Conservation (phyloP, 1,140 invertebrate species). For the Aethina tumida region DNA sequence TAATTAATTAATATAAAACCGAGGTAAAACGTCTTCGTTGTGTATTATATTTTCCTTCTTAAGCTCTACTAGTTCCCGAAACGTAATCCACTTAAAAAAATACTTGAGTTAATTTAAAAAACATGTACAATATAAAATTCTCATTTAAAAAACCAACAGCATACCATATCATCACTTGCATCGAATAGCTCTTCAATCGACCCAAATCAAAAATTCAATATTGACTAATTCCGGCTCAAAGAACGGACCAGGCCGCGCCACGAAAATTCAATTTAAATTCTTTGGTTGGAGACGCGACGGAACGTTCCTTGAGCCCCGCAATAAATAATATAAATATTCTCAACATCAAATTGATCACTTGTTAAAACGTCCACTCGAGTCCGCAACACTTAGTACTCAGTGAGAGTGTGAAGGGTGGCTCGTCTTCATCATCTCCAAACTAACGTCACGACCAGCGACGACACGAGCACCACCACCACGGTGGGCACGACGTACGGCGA, state of each 20-base stretch:
- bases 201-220: no score
- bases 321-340: not conserved
- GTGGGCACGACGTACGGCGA: constrained; percentile 19
- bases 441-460: constrained; percentile 11
- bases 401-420: constrained; percentile 21
- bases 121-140: no score
- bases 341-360: not conserved
- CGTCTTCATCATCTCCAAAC: constrained; percentile 31
- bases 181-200: no score
- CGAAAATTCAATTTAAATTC: not conserved
- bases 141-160: no score
- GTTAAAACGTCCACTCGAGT: not conserved
- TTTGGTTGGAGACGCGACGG: not conserved
- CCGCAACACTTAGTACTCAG: constrained; percentile 24
- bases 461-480: constrained; percentile 16
- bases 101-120: no score
- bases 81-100: no score
- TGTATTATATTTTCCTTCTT: not conserved
- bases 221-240: no score
- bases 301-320: not conserved
- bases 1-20: not conserved
- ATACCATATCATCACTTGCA: no score
- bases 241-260: not conserved
- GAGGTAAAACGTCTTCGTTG: not conserved
- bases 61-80: no score